Evolutionary conservation across 2,888 invertebrate genomes (phyloP), one percentile per base, ranked within the genome.

Genomic region (Eupithecia insigniata): DNA sequence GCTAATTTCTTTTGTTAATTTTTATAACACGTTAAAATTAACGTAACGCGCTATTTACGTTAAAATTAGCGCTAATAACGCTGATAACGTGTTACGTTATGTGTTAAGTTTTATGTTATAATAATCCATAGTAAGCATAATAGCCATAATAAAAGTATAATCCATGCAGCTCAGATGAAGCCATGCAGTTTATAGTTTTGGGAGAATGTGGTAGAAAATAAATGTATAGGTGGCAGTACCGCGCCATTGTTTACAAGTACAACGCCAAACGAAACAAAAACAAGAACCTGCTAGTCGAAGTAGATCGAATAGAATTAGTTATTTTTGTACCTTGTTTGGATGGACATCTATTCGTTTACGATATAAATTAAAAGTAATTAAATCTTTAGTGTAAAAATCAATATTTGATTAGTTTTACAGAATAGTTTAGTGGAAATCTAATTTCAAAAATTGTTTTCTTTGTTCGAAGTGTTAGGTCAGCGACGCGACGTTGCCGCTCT

Each of bases 401-500:
- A 14, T 60, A 7, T 51, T 32, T 46, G 43, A 28, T 30, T 60
- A 28, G 60, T 32, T 46, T 16, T 1, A n/a, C 34, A 14, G 6
- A 16, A 34, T 32, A 72, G 39, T 55, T 12, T 7, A 67, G 32
- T 43, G 6, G 46, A 60, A 65, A 60, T 65, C 32, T 32, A 30
- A 12, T 69, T 64, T 60, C 36, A 60, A 67, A 69, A 69, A 60
- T 70, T 67, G 60, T 71, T 65, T 84, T 82, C 91, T 91, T 92
- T 91, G 91, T 92, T 86, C 79, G 77, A 76, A 82, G 82, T 84
- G 82, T 69, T 71, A 77, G 78, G 79, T 10, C 36, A 83, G 81
- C 78, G 75, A 73, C 74, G 93, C 92, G 92, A 89, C 92, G 93
- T 93, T 93, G 93, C 93, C 93, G 86, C 82, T 89, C 91, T 85